Evolutionary conservation across 2,888 invertebrate genomes (phyloP).

Genomic region (Caenorhabditis zanzibari): DNA sequence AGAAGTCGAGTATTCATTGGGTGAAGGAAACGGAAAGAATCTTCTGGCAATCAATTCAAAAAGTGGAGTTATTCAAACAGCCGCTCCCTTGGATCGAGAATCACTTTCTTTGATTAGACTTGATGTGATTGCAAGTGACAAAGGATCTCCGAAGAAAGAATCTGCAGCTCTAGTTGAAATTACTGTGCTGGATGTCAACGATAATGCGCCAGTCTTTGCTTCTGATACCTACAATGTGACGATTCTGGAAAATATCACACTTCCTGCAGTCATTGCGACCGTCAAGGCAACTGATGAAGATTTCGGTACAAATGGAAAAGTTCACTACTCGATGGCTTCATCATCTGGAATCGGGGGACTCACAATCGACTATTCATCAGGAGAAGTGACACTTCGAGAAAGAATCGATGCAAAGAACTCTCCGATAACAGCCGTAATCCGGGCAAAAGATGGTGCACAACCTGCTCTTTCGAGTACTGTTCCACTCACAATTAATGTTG

Average conservation of each 20-base stretch:
- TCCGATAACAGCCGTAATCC: constrained; percentile 89
- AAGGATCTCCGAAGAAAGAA: constrained; percentile 75
- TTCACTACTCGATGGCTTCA: constrained; percentile 95
- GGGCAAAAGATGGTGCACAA: constrained; percentile 96
- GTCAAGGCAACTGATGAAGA: constrained; percentile 91
- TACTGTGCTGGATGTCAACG: constrained; percentile 81
- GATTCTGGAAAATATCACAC: constrained; percentile 90
- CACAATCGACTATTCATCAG: constrained; percentile 94
- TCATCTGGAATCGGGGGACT: constrained; percentile 90
- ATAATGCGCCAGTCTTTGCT: constrained; percentile 82
- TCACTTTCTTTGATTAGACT: constrained; percentile 69
- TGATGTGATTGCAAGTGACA: constrained; percentile 82
- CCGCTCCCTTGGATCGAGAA: constrained; percentile 91
- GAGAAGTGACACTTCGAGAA: constrained; percentile 86
- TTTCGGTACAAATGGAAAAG: constrained; percentile 90
- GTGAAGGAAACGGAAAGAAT: constrained; percentile 71
- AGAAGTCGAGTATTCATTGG: constrained; percentile 84
- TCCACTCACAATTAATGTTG: constrained; percentile 92
- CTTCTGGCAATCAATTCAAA: constrained; percentile 92
- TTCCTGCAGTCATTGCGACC: constrained; percentile 91
- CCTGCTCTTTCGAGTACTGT: constrained; percentile 96
- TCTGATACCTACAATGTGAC: constrained; percentile 76
- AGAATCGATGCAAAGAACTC: constrained; percentile 75
- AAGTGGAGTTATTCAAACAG: constrained; percentile 95
- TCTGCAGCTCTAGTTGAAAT: constrained; percentile 79